These are phyloP conservation scores for Hirudinaria manillensis DNA, from an alignment of 2,888 invertebrate species.

Conservation along the genomic window DNA sequence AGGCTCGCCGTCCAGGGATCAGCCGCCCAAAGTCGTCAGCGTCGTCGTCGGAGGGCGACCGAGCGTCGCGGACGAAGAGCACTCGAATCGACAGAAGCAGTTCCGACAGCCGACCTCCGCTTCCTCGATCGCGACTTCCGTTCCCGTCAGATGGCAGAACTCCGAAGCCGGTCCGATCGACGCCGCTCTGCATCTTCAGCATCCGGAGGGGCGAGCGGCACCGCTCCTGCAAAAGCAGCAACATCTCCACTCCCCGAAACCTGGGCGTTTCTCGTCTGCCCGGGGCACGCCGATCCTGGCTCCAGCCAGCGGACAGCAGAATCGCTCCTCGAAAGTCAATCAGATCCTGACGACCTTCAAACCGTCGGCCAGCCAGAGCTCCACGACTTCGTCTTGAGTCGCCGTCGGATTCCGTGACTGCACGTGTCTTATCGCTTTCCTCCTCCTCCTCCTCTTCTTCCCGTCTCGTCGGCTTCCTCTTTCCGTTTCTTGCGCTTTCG, in stretches of 20 bases:
- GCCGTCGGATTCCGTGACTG: no score
- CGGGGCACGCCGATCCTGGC: neutral
- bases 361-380: neutral
- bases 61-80: slow-evolving; percentile 17
- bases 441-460: no score
- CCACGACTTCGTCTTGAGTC: neutral
- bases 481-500: no score
- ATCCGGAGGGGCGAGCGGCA: neutral
- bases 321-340: neutral
- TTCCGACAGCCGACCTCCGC: neutral
- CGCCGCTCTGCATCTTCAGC: neutral
- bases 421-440: no score
- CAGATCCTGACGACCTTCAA: neutral
- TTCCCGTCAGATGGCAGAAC: neutral
- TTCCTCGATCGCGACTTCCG: neutral
- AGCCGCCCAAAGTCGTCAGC: neutral
- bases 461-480: no score
- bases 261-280: neutral
- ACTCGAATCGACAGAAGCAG: neutral
- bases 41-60: neutral
- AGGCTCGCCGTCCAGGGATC: slow-evolving; percentile 14
- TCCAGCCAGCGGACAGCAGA: neutral
- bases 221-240: neutral
- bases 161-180: neutral
- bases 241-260: neutral